A percentile compares a stretch with the other conserved stretches of the same genome.
Evolutionary conservation across 1,140 invertebrate species (phyloP).

Genomic region (Panagrolaimus sp.): DNA sequence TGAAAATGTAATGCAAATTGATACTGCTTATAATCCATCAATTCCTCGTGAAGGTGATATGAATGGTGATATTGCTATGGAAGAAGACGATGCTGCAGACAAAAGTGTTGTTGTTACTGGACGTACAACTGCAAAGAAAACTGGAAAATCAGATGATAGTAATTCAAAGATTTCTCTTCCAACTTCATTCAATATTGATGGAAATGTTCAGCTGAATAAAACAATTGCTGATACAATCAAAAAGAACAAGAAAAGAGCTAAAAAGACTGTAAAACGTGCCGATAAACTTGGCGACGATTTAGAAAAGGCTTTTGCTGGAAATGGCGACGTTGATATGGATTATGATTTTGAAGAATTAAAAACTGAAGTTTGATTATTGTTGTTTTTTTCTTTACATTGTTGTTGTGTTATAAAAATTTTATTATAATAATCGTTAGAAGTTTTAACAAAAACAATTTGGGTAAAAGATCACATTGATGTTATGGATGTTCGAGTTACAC

Average conservation of each 20-base stretch:
- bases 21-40: constrained; percentile 27
- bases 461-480: constrained; percentile 38
- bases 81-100: constrained; percentile 12
- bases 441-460: too few species aligned
- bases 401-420: too few species aligned
- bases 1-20: constrained; percentile 27
- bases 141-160: neutral
- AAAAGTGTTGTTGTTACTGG: constrained; percentile 21
- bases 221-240: constrained; percentile 19
- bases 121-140: constrained; percentile 17
- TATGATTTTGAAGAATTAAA: constrained; percentile 14
- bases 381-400: too few species aligned
- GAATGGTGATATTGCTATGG: neutral
- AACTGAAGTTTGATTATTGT: neutral
- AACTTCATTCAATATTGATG: constrained; percentile 18
- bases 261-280: constrained; percentile 8
- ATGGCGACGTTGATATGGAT: constrained; percentile 10
- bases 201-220: constrained; percentile 23
- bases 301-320: neutral
- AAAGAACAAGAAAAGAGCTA: constrained; percentile 19
- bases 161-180: constrained; percentile 7
- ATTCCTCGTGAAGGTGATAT: neutral
- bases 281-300: neutral
- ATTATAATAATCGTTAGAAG: too few species aligned
- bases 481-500: constrained; percentile 36